phyloP scores from a whole-genome alignment of 2,888 invertebrate species.

The Parascotia fuliginaria region DNA sequence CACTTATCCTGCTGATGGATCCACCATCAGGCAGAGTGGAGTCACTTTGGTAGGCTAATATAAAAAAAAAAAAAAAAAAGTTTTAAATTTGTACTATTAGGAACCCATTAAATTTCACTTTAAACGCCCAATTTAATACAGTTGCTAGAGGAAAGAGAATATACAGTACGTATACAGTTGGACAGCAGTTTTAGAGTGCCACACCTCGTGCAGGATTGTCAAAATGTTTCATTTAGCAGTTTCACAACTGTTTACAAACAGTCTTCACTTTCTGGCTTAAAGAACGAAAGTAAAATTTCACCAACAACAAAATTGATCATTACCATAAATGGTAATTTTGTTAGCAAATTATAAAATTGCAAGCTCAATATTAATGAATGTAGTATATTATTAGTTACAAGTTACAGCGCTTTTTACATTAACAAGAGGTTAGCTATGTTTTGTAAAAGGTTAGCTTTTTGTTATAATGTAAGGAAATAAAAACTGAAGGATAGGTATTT shows the following conservation, averaged over 20 bases:
- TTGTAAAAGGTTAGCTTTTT: slow-evolving; percentile 7
- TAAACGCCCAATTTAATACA: too few relatives aligned
- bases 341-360: not conserved
- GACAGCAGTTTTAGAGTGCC: too few relatives aligned
- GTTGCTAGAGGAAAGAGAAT: too few relatives aligned
- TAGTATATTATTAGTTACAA: too few relatives aligned
- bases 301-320: not conserved
- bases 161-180: too few relatives aligned
- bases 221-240: slow-evolving; percentile 31
- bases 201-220: slow-evolving; percentile 16
- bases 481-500: slow-evolving; percentile 8
- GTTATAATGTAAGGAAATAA: not conserved
- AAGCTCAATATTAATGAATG: too few relatives aligned
- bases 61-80: too few relatives aligned
- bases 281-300: not conserved
- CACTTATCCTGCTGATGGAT: too few relatives aligned
- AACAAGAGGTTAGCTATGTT: not conserved
- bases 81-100: too few relatives aligned
- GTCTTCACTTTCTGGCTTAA: not conserved
- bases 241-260: slow-evolving; percentile 21
- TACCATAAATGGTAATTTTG: not conserved
- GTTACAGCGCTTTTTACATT: not conserved
- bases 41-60: too few relatives aligned
- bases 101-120: too few relatives aligned
- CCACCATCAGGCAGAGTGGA: too few relatives aligned